phyloP scores from a whole-genome alignment of 30 jellyfish, hydroid and myxozoan genomes.

The Calvadosia cruxmelitensis region DNA sequence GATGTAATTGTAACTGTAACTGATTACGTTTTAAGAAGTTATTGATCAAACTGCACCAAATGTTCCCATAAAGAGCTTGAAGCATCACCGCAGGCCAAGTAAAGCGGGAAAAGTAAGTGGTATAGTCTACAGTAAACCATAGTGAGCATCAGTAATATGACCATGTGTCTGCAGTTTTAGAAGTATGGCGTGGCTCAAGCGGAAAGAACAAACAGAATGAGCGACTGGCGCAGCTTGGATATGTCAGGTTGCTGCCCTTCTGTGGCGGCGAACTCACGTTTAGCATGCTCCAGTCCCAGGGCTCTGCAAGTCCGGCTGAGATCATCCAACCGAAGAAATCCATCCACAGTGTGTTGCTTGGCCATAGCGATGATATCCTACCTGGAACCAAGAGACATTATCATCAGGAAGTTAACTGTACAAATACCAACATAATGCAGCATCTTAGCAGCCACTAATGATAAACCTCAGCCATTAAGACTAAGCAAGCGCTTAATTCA shows the following conservation, averaged over 20 bases:
- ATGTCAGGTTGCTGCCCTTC: not conserved
- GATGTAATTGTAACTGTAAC: no score
- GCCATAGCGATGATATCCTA: conserved; percentile 47
- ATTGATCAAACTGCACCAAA: no score
- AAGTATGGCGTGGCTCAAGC: no score
- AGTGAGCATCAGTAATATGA: not conserved
- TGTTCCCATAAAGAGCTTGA: no score
- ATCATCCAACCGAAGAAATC: conserved; percentile 22
- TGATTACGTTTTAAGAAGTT: no score
- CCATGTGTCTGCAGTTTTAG: no score
- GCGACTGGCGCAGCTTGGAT: conserved; percentile 11
- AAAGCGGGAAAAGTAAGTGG: not conserved
- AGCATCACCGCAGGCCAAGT: no score
- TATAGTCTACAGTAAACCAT: not conserved
- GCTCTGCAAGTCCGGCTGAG: conserved; percentile 26
- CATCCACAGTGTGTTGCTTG: conserved; percentile 15
- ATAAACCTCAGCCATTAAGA: conserved; percentile 9
- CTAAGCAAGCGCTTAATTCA: not conserved
- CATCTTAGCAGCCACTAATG: not conserved
- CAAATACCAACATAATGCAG: conserved; percentile 8
- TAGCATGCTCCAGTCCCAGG: conserved; percentile 46
- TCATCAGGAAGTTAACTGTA: not conserved
- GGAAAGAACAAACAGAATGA: not conserved
- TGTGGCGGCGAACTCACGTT: conserved; percentile 7
- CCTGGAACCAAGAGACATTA: conserved; percentile 9